These are phyloP conservation scores for Lepus townsendii DNA, from an alignment of 2,797 vertebrate species.

Conservation along the genomic window DNA sequence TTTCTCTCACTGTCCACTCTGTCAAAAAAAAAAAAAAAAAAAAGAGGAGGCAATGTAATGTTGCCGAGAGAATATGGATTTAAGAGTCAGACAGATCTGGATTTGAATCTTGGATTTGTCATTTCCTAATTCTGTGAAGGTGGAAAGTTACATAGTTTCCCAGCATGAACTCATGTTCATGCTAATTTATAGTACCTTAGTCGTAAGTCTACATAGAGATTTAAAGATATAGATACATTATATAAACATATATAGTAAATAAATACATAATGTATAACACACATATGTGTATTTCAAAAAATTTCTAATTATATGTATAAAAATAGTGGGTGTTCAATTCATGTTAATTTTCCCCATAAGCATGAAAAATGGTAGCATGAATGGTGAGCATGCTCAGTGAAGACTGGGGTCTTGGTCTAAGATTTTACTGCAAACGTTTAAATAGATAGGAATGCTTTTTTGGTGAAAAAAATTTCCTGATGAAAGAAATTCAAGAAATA, in stretches of 20 bases:
- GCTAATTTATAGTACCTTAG: neutral
- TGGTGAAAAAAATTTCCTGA: neutral
- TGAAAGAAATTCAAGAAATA: constrained; percentile 44
- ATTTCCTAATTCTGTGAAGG: neutral
- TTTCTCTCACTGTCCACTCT: too few relatives aligned
- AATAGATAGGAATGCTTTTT: neutral
- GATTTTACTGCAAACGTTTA: neutral
- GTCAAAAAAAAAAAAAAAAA: too few relatives aligned
- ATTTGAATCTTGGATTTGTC: neutral
- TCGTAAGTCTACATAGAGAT: neutral
- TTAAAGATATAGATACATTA: neutral
- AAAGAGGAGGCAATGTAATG: neutral
- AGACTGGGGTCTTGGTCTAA: constrained; percentile 10
- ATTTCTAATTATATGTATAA: neutral
- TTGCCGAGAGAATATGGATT: neutral
- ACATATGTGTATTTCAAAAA: neutral
- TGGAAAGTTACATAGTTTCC: neutral
- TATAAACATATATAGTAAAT: neutral
- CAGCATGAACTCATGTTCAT: neutral
- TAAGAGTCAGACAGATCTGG: neutral
- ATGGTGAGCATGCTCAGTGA: neutral
- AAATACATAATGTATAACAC: neutral
- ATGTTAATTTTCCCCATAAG: neutral
- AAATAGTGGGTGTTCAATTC: constrained; percentile 6
- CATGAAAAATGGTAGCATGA: neutral